Evolutionary conservation across 2,113 vertebrate species (phyloP).

Genomic region (Equus quagga): DNA sequence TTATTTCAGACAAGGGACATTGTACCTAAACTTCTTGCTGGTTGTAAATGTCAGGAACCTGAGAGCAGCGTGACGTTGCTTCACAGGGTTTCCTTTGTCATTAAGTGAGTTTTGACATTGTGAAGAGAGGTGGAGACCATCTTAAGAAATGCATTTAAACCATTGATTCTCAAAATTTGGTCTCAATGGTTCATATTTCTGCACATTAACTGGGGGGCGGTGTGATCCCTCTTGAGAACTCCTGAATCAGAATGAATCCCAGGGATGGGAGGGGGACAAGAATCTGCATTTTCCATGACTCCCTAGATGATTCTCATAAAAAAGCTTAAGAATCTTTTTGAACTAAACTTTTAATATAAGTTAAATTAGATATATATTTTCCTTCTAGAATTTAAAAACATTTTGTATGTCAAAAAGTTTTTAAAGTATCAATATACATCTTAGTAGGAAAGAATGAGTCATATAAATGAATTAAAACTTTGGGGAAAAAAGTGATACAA

Average conservation of each 20-base stretch:
- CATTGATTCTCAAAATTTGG: neutral
- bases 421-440: neutral
- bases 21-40: rapidly evolving
- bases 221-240: neutral
- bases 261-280: too few relatives aligned
- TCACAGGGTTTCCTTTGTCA: rapidly evolving
- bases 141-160: neutral
- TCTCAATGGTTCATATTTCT: neutral
- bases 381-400: neutral
- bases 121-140: neutral
- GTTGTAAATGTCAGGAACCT: neutral
- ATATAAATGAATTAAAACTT: neutral
- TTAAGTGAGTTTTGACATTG: neutral
- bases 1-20: neutral
- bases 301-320: neutral
- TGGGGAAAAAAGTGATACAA: neutral
- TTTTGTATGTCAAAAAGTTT: neutral
- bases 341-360: neutral
- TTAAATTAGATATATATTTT: neutral
- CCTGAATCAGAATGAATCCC: neutral
- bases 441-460: constrained; percentile 7
- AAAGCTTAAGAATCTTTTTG: neutral
- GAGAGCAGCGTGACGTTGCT: rapidly evolving
- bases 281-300: neutral
- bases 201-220: neutral